Percentiles rank a stretch among this genome's conserved stretches.
phyloP scores from a whole-genome alignment of 2,888 invertebrate species.

The Drosophila koepferae region DNA sequence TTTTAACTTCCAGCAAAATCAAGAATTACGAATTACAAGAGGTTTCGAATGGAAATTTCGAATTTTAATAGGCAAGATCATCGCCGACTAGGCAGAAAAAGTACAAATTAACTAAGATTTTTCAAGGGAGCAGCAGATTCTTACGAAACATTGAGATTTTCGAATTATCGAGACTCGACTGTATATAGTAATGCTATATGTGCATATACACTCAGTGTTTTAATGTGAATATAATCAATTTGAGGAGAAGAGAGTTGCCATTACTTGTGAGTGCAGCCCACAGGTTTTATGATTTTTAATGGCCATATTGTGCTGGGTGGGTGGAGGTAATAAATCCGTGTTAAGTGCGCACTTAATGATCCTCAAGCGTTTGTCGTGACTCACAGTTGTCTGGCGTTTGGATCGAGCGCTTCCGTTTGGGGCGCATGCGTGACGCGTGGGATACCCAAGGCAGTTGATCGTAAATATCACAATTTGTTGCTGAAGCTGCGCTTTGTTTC shows the following conservation, averaged over 20 bases:
- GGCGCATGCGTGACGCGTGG: slow-evolving; percentile 75
- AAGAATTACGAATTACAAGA: too few species aligned
- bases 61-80: too few species aligned
- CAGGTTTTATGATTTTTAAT: slow-evolving; percentile 47
- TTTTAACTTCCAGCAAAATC: too few species aligned
- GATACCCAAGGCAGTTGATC: slow-evolving; percentile 50
- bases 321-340: slow-evolving; percentile 81
- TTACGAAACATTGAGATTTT: too few species aligned
- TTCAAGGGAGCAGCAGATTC: too few species aligned
- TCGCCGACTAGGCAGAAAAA: too few species aligned
- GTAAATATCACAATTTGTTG: slow-evolving; percentile 79
- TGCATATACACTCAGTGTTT: slow-evolving; percentile 1
- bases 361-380: slow-evolving; percentile 18
- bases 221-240: slow-evolving; percentile 34
- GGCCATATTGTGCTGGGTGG: slow-evolving; percentile 50
- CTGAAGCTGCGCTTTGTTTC: slow-evolving; percentile 46
- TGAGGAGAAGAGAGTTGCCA: slow-evolving; percentile 3
- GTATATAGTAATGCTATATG: not conserved
- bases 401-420: slow-evolving; percentile 63
- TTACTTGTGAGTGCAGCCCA: not conserved
- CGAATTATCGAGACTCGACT: too few species aligned
- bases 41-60: too few species aligned
- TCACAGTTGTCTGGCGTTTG: not conserved
- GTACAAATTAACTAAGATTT: too few species aligned
- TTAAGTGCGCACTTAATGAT: slow-evolving; percentile 81